Evolutionary conservation across 2,797 vertebrate genomes (phyloP).

Genomic region (Gymnocypris eckloni): DNA sequence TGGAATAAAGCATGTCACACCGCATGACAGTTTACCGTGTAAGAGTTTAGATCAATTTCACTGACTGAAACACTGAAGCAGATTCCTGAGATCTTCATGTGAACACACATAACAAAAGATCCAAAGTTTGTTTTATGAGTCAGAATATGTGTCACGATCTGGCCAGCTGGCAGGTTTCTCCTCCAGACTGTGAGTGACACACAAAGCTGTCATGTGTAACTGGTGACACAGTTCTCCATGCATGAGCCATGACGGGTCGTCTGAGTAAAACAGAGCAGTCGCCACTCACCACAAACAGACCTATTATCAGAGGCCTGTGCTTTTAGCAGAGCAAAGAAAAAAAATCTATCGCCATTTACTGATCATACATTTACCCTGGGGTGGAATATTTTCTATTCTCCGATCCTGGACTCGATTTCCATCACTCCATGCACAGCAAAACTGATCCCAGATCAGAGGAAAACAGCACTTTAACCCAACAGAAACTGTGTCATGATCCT

Average conservation of each 20-base stretch:
- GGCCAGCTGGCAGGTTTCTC: conserved; percentile 42
- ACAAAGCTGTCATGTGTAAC: conserved; percentile 49
- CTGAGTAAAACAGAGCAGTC: conserved; percentile 26
- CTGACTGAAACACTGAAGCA: not conserved
- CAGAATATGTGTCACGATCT: conserved; percentile 43
- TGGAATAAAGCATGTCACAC: conserved; percentile 4
- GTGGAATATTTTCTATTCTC: conserved; percentile 9
- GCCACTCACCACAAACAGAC: conserved; percentile 23
- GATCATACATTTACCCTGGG: conserved; percentile 33
- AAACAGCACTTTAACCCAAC: conserved; percentile 12
- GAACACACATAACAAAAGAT: conserved; percentile 7
- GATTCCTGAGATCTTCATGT: not conserved
- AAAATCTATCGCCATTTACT: conserved; percentile 46
- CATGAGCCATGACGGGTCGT: conserved; percentile 14
- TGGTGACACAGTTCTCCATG: conserved; percentile 45
- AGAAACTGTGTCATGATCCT: conserved; percentile 40
- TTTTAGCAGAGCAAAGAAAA: conserved; percentile 39
- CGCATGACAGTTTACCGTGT: not conserved
- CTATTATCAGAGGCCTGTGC: conserved; percentile 31
- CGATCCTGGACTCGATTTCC: not conserved
- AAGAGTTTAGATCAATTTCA: not conserved
- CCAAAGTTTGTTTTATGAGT: conserved; percentile 7
- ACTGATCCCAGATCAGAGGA: conserved; percentile 12
- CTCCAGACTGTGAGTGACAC: conserved; percentile 45
- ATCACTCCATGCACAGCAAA: conserved; percentile 9